Base-by-base conservation (phyloP, 30 jellyfish, hydroid and myxozoan genomes). In the Mastigias papua region DNA sequence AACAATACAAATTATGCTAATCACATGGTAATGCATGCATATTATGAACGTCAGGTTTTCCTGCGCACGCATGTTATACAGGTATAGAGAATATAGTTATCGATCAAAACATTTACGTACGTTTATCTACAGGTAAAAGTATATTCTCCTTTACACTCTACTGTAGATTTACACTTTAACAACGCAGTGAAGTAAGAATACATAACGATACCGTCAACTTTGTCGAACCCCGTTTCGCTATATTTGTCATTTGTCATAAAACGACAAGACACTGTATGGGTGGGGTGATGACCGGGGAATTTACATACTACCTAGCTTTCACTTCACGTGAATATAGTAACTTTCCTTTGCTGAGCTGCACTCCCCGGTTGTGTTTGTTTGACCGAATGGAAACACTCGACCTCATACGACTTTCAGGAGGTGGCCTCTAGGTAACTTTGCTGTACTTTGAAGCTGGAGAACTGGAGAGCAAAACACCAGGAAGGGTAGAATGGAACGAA, bases 81-180 rank as follows among this genome's bases (percentile, higher is more conserved):
- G 1, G 19, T 11, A 27, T 22, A 69, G 67, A 82, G 85, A 71
- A 82, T 48, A 9, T 50, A 20, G 46, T 25, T 29, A 21, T 82
- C 1, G 70, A 82, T 82, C 92, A 37, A 48, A 22, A 67, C 5
- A 16, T 1, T 6, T 0, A 2, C n/a, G 6, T 19, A 4, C 25
- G 8, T 34, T 15, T 2, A 3, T 11, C 23, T 4, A 16, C 19
- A 1, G 7, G 20, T 6, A 2, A n/a, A 0, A 30, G 66, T 33
- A 79, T 60, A 23, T 79, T 79, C 90, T 79, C 79, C 73, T 23
- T 7, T 48, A 4, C 25, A 11, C 28, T 20, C 2, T 61, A 50
- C 76, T 85, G 94, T 85, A 85, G 94, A 85, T 85, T 85, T 73
- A 85, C 94, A 20, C 86, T 85, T 48, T 21, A 48, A 85, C 69